Evolutionary conservation across 2,113 vertebrate genomes (phyloP).

Genomic region (Ochotona princeps): DNA sequence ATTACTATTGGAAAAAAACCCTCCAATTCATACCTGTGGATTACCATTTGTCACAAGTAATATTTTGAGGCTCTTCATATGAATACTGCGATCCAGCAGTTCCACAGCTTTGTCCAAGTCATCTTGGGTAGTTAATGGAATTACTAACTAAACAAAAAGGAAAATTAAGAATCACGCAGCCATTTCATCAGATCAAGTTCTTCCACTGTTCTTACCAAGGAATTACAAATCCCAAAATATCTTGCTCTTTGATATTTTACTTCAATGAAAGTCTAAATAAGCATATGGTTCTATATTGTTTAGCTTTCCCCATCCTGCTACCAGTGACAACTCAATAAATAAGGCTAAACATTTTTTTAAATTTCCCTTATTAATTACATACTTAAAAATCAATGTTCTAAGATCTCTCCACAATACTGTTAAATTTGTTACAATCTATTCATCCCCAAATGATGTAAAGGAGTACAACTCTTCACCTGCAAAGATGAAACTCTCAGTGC

Average conservation of each 20-base stretch:
- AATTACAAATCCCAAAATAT: conserved; percentile 53
- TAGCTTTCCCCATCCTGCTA: not conserved
- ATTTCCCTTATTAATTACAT: conserved; percentile 29
- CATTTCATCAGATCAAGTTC: not conserved
- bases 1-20: conserved; percentile 15
- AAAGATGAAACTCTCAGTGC: conserved; percentile 24
- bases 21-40: conserved; percentile 88
- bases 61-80: conserved; percentile 99
- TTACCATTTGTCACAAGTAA: conserved; percentile 93
- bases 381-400: conserved; percentile 51
- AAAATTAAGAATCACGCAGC: conserved; percentile 24
- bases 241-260: not conserved
- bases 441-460: not conserved
- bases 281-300: not conserved
- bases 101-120: conserved; percentile 98
- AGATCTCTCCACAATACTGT: conserved; percentile 4
- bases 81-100: conserved; percentile 96
- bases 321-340: conserved; percentile 40
- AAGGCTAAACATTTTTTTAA: not conserved
- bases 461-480: conserved; percentile 29
- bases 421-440: conserved; percentile 54
- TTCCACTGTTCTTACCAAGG: not conserved
- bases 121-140: conserved; percentile 96
- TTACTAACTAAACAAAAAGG: conserved; percentile 90
- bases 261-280: conserved; percentile 27